phyloP scores from a whole-genome alignment of 2,888 invertebrate genomes.

The Parasteatoda lunata region DNA sequence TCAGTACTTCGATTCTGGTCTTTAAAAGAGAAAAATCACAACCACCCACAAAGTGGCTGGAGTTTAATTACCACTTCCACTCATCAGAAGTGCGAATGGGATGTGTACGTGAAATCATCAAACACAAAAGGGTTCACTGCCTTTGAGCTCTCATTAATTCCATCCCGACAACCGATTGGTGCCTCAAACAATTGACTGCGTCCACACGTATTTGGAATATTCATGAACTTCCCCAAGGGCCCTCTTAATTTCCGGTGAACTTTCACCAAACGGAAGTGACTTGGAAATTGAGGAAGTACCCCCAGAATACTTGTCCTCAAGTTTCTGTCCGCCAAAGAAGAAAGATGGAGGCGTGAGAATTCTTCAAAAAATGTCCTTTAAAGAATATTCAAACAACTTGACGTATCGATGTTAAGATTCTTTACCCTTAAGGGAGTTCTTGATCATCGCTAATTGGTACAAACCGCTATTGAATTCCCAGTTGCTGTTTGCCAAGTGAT shows the following conservation, averaged over 20 bases:
- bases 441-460: slow-evolving; percentile 14
- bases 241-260: slow-evolving; percentile 54
- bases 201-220: slow-evolving; percentile 36
- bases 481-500: background rate
- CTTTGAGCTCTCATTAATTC: slow-evolving; percentile 37
- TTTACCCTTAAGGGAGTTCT: background rate
- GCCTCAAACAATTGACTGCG: slow-evolving; percentile 5
- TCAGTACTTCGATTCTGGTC: no score
- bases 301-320: slow-evolving; percentile 23
- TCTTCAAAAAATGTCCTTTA: background rate
- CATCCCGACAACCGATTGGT: slow-evolving; percentile 11
- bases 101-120: slow-evolving; percentile 22
- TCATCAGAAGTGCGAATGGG: background rate
- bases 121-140: slow-evolving; percentile 7
- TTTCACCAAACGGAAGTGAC: slow-evolving; percentile 42
- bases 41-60: background rate
- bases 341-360: background rate
- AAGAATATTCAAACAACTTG: slow-evolving; percentile 19
- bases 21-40: no score
- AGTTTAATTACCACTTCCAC: slow-evolving; percentile 23
- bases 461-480: background rate
- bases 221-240: slow-evolving; percentile 39
- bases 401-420: background rate
- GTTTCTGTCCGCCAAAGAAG: slow-evolving; percentile 22
- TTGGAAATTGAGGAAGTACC: slow-evolving; percentile 56